Evolutionary conservation across 2,888 invertebrate species (phyloP).

Genomic region (Lasioglossum lativentre): DNA sequence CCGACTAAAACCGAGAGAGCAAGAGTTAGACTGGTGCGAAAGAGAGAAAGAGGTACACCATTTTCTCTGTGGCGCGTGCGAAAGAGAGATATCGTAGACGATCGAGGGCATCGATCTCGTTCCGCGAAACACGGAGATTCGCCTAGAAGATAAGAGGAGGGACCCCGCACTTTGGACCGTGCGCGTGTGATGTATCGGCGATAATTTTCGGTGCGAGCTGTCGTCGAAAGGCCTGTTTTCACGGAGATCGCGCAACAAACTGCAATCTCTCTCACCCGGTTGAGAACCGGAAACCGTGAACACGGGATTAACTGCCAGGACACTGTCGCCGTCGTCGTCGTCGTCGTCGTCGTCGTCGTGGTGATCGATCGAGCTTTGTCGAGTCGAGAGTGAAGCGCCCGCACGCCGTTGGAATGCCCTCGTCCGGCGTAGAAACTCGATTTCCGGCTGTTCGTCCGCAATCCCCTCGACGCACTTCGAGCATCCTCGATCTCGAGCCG

Average conservation of each 20-base stretch:
- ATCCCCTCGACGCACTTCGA: constrained; percentile 44
- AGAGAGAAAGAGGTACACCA: neutral
- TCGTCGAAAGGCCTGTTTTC: neutral
- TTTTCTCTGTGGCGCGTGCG: neutral
- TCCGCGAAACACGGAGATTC: neutral
- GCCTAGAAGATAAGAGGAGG: neutral
- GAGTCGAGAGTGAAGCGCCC: constrained; percentile 48
- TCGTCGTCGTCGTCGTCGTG: neutral
- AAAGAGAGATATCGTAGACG: constrained; percentile 15
- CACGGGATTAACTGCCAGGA: neutral
- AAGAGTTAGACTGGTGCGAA: neutral
- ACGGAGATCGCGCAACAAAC: neutral
- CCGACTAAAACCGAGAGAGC: neutral
- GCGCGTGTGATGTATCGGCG: constrained; percentile 31
- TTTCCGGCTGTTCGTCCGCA: constrained; percentile 51
- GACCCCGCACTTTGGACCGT: neutral
- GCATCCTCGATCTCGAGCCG: constrained; percentile 40
- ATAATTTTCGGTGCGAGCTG: constrained; percentile 30
- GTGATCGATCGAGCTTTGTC: constrained; percentile 40
- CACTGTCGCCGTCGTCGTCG: neutral
- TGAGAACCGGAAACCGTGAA: neutral
- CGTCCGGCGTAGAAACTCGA: constrained; percentile 58
- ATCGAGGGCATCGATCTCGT: constrained; percentile 3
- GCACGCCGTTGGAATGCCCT: constrained; percentile 75
- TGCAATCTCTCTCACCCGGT: neutral